phyloP scores from a whole-genome alignment of 1,140 invertebrate genomes.

The Hypothenemus hampei region DNA sequence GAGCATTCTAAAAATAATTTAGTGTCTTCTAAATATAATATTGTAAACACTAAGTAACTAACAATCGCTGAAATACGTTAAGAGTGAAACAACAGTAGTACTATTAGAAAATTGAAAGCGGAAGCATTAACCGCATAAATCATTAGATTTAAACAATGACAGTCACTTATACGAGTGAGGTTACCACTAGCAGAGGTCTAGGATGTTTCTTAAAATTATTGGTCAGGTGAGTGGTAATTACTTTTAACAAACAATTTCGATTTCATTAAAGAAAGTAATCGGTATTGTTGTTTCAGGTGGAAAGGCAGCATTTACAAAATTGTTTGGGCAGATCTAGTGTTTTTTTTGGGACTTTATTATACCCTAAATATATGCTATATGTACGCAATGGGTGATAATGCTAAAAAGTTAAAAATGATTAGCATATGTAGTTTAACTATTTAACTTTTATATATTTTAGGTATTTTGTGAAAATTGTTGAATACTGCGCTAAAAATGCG shows the following conservation, averaged over 20 bases:
- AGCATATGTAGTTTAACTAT: slow-evolving; percentile 2
- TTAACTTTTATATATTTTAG: slow-evolving; percentile 42
- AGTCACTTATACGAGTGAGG: slow-evolving; percentile 32
- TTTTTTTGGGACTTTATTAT: slow-evolving; percentile 61
- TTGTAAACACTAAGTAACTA: too few relatives aligned
- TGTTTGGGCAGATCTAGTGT: slow-evolving; percentile 62
- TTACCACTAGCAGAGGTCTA: slow-evolving; percentile 26
- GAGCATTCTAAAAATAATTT: too few relatives aligned
- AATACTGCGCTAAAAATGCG: slow-evolving; percentile 63
- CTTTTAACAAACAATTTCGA: neutral
- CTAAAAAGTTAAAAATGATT: slow-evolving; percentile 51
- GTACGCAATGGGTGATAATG: slow-evolving; percentile 49
- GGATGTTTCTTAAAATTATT: slow-evolving; percentile 30
- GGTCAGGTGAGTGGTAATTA: slow-evolving; percentile 18
- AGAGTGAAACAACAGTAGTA: too few relatives aligned
- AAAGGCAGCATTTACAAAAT: slow-evolving; percentile 68
- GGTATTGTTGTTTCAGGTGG: slow-evolving; percentile 55
- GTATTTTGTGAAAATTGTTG: slow-evolving; percentile 59
- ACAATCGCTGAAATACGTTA: too few relatives aligned
- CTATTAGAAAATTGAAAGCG: too few relatives aligned
- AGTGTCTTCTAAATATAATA: too few relatives aligned
- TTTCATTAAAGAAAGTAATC: neutral
- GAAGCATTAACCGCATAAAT: too few relatives aligned
- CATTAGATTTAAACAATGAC: too few relatives aligned
- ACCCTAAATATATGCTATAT: slow-evolving; percentile 55